Percentiles rank a stretch among this genome's conserved stretches.
These are phyloP conservation scores for Asbolus verrucosus DNA, from an alignment of 1,140 invertebrate species.

Conservation along the genomic window DNA sequence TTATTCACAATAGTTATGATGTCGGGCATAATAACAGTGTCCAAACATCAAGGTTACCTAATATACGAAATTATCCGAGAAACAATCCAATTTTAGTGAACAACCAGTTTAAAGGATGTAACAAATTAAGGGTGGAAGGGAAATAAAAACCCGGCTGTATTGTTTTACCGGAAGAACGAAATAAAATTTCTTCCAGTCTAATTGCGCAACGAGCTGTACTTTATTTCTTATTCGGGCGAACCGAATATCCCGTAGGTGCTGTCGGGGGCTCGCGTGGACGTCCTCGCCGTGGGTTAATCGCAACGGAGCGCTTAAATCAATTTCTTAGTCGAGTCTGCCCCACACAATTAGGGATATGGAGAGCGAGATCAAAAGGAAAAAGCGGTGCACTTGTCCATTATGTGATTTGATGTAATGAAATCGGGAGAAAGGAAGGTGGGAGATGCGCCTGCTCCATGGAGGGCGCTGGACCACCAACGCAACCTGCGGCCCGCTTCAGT, in stretches of 20 bases:
- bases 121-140: no score
- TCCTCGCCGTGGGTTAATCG: neutral
- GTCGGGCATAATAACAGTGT: no score
- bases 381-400: constrained; percentile 48
- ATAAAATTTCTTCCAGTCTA: neutral
- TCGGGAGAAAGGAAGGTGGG: constrained; percentile 45
- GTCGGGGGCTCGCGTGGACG: neutral
- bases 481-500: constrained; percentile 47
- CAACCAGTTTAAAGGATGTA: no score
- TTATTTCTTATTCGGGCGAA: neutral
- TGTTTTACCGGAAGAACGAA: no score
- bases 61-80: no score
- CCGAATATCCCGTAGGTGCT: neutral
- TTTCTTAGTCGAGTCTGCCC: constrained; percentile 2
- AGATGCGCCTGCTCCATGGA: constrained; percentile 46
- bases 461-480: constrained; percentile 49
- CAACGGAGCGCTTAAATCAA: constrained; percentile 19
- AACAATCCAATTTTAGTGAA: no score
- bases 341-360: constrained; percentile 41
- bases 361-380: constrained; percentile 45
- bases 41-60: no score
- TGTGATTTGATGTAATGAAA: constrained; percentile 52
- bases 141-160: no score
- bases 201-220: neutral
- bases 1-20: no score